Percentiles rank a stretch among this genome's conserved stretches.
Conservation (phyloP, 2,113 vertebrate species). For the Picathartes gymnocephalus region DNA sequence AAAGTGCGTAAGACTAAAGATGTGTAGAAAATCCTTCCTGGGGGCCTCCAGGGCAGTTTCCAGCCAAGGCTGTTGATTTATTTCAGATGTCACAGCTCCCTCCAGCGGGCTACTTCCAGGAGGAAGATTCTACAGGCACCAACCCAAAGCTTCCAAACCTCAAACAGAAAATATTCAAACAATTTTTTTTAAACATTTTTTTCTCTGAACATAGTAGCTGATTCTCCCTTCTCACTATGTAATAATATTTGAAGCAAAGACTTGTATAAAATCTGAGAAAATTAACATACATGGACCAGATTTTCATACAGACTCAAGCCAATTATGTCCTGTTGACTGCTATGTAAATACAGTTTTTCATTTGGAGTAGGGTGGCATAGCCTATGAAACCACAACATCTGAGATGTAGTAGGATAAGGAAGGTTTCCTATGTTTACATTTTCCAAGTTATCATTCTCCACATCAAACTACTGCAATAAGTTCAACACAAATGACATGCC, state of each 20-base stretch:
- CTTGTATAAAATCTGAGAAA: neutral
- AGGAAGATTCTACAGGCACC: neutral
- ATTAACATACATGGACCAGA: neutral
- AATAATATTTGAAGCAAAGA: neutral
- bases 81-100: conserved; percentile 54
- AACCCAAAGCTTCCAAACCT: neutral
- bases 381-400: neutral
- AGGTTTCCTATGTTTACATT: neutral
- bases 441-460: neutral
- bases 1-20: neutral
- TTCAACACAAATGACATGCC: neutral
- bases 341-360: fast-evolving
- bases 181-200: neutral
- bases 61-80: neutral
- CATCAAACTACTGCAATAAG: neutral
- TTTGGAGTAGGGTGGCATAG: neutral
- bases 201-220: neutral
- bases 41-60: neutral
- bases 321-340: neutral
- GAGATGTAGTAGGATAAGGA: neutral
- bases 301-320: neutral
- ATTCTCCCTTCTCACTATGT: neutral
- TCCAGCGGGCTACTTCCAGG: neutral
- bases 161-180: neutral
- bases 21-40: neutral